Base-by-base conservation (phyloP, 1,140 invertebrate species). In the Steinernema khuongi region DNA sequence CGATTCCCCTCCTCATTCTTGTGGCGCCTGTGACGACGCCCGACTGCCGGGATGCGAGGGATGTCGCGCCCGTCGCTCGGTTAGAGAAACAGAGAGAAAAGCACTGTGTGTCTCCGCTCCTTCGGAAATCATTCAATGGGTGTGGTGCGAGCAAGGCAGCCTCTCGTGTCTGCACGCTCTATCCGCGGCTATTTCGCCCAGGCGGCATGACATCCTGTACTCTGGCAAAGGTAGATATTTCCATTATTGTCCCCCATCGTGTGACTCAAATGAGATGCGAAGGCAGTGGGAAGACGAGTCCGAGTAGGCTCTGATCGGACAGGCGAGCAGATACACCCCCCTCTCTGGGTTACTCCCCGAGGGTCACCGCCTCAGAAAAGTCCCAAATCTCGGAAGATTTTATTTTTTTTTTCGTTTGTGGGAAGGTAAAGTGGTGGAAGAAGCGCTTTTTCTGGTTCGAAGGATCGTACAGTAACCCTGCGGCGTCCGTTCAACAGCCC, bases 191-290 rank as follows among this genome's bases (percentile, higher is more conserved):
- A 14, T 60, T 22, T 60, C 50, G 50, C 50, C 50, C 50, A 60
- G 50, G 50, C 50, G 50, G 50, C 50, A 60, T 60, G 50, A 60
- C 7, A 7, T 7, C 7, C 50, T 14, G 50, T 60, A 60, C 50
- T 60, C 50, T 60, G 50, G 50, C 50, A 60, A 60, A 60, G 50
- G 50, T 60, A 60, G 19, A 60, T 60, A 60, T 60, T 60, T 60
- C 50, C 50, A 60, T 60, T 60, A 60, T 60, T 60, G 50, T 60
- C 50, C 50, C 36, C 50, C 50, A 60, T 60, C 50, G 50, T 60
- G 50, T 60, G 50, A 60, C 50, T 60, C 50, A 60, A 60, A 60
- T 60, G 50, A 60, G 50, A 60, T 60, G 50, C 50, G 50, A 60
- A 60, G 50, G 26, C 50, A 22, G 26, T 22, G 50, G 26, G 50